phyloP scores from a whole-genome alignment of 2,113 vertebrate genomes.

The Candoia aspera region DNA sequence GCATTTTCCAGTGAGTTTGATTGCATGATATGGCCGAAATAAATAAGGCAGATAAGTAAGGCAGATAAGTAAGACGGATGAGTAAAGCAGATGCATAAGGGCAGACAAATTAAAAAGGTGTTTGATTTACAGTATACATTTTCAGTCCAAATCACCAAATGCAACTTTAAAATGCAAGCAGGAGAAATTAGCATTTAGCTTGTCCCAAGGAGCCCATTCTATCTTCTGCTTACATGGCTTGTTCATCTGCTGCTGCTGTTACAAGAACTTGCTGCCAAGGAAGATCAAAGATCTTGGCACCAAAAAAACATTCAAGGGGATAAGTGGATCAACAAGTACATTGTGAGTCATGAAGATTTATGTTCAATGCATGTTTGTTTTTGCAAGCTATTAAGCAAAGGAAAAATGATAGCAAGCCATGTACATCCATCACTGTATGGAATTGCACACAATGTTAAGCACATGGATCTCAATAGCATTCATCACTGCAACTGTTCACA shows the following conservation, averaged over 20 bases:
- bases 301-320: slow-evolving; percentile 36
- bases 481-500: slow-evolving; percentile 29
- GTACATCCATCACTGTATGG: neutral
- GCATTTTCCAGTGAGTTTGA: no score
- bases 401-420: slow-evolving; percentile 12
- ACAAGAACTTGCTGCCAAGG: slow-evolving; percentile 17
- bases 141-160: neutral
- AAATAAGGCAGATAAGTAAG: no score
- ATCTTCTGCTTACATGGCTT: slow-evolving; percentile 11
- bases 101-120: neutral
- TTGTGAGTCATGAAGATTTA: slow-evolving; percentile 34
- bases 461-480: slow-evolving; percentile 2
- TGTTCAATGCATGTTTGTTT: slow-evolving; percentile 23
- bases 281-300: neutral
- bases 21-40: no score
- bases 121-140: neutral
- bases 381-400: slow-evolving; percentile 3
- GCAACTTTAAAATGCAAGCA: neutral
- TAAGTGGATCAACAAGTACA: slow-evolving; percentile 20
- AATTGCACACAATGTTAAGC: neutral
- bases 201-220: neutral
- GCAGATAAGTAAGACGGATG: no score
- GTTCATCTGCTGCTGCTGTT: neutral
- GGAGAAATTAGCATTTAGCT: neutral
- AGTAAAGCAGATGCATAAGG: neutral